phyloP scores from a whole-genome alignment of 2,888 invertebrate genomes.

The Polyommatus iphigenia region DNA sequence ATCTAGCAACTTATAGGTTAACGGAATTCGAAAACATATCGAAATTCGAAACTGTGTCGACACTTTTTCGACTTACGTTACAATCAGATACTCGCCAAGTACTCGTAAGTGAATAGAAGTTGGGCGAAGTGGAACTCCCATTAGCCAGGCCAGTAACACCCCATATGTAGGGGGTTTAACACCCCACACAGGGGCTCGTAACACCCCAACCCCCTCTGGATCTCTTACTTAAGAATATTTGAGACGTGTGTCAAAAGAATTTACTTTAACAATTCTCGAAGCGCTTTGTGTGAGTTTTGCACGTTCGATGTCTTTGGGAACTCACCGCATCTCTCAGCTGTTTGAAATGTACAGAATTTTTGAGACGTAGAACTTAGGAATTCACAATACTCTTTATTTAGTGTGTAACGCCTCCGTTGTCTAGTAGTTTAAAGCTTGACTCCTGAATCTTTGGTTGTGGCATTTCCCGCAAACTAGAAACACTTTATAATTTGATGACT shows the following conservation, averaged over 20 bases:
- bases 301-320: neutral
- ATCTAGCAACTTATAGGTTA: neutral
- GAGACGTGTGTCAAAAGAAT: slow-evolving; percentile 28
- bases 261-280: slow-evolving; percentile 24
- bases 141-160: slow-evolving; percentile 26
- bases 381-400: neutral
- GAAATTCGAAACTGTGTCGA: neutral
- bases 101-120: slow-evolving; percentile 34
- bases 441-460: too few species aligned
- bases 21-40: neutral
- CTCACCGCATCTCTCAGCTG: neutral
- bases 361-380: neutral
- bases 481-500: too few species aligned
- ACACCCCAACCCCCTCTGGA: slow-evolving; percentile 2
- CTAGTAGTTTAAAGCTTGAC: too few species aligned
- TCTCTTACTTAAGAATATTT: slow-evolving; percentile 30
- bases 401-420: too few species aligned
- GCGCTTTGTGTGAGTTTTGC: slow-evolving; percentile 3
- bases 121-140: slow-evolving; percentile 33
- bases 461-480: too few species aligned
- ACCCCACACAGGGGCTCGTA: neutral
- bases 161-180: neutral
- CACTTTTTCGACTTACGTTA: slow-evolving; percentile 1
- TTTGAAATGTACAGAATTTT: neutral
- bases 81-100: slow-evolving; percentile 13